These are phyloP conservation scores for Rhabdornis inornatus DNA, from an alignment of 2,113 vertebrate species.

Conservation along the genomic window DNA sequence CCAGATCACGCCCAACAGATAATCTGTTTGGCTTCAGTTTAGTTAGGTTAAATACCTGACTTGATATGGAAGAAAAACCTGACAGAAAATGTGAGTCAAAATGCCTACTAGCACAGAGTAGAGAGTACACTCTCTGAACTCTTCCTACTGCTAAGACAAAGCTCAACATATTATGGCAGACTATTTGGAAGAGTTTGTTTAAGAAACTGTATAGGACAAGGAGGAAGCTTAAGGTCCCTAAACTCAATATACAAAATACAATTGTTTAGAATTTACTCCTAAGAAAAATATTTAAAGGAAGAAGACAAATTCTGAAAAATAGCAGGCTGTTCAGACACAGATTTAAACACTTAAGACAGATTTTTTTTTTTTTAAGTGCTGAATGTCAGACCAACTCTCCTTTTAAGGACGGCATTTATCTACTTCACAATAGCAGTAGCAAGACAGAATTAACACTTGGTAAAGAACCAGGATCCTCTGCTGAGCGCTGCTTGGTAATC, in stretches of 20 bases:
- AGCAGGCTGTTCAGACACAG: neutral
- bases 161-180: neutral
- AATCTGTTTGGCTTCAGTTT: neutral
- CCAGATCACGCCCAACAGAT: neutral
- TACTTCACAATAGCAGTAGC: neutral
- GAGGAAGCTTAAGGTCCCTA: neutral
- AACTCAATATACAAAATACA: neutral
- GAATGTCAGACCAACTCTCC: neutral
- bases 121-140: neutral
- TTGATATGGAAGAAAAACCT: neutral
- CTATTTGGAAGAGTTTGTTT: neutral
- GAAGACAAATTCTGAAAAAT: neutral
- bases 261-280: neutral
- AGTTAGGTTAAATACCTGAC: neutral
- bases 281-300: neutral
- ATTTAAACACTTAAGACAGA: neutral
- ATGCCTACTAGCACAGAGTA: neutral
- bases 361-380: neutral
- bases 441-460: neutral
- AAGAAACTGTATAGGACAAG: neutral
- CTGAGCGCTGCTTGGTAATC: neutral
- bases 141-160: neutral
- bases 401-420: neutral
- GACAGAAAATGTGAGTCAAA: neutral
- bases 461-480: neutral